These are phyloP conservation scores for Empidonax traillii DNA, from an alignment of 2,113 vertebrate species.

Conservation along the genomic window DNA sequence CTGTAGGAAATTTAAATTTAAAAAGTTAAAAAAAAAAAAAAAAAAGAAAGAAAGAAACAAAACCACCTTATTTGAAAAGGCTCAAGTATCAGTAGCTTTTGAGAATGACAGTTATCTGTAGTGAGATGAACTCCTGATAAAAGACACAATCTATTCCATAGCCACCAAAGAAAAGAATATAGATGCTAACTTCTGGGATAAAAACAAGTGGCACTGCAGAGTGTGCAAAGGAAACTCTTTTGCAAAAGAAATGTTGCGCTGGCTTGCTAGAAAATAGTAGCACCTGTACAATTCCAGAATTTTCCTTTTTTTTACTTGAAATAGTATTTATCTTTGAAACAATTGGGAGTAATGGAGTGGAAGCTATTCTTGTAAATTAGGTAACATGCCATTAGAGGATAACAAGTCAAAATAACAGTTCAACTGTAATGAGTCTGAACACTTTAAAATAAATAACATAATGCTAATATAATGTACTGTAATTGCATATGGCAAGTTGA, in stretches of 20 bases:
- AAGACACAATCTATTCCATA: neutral
- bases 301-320: neutral
- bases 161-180: neutral
- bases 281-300: neutral
- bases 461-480: neutral
- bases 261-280: neutral
- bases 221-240: neutral
- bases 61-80: neutral
- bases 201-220: neutral
- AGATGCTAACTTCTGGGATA: neutral
- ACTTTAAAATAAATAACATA: neutral
- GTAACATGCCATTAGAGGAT: neutral
- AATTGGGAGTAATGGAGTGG: neutral
- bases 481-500: neutral
- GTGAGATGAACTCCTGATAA: neutral
- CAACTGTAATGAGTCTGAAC: neutral
- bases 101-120: neutral
- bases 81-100: neutral
- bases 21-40: neutral
- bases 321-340: neutral
- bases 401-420: neutral
- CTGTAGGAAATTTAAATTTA: neutral
- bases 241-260: neutral
- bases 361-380: neutral
- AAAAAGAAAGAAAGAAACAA: neutral